Conservation (phyloP, 2,113 vertebrate genomes). For the Campylomormyrus tamandua region DNA sequence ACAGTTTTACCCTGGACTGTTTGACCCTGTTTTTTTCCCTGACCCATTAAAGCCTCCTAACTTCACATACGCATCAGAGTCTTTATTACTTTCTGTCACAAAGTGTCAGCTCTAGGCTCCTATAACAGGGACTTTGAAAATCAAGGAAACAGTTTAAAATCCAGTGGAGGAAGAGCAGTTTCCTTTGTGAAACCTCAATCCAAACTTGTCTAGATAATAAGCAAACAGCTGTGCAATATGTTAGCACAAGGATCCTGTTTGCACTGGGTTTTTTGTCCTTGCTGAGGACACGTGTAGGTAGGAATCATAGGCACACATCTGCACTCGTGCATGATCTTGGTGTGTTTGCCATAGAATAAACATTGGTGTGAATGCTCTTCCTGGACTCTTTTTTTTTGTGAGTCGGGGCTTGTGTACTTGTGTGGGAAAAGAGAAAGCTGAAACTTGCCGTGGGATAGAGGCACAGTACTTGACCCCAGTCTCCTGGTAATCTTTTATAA, state of each 20-base stretch:
- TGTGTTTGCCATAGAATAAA: slow-evolving; percentile 27
- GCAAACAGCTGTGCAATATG: slow-evolving; percentile 42
- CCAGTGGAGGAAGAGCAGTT: slow-evolving; percentile 8
- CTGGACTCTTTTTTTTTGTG: slow-evolving; percentile 23
- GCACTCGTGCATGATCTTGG: neutral
- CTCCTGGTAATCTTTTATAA: slow-evolving; percentile 21
- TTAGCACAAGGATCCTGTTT: slow-evolving; percentile 36
- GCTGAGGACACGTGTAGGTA: neutral
- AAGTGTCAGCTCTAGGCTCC: neutral
- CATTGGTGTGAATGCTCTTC: slow-evolving; percentile 33
- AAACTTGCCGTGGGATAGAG: slow-evolving; percentile 28
- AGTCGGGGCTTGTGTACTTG: slow-evolving; percentile 3
- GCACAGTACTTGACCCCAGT: slow-evolving; percentile 32
- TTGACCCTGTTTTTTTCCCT: too few species aligned
- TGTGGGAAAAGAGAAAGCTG: slow-evolving; percentile 36
- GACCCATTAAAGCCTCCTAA: too few species aligned
- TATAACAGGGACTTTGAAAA: neutral
- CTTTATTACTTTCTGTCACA: too few species aligned
- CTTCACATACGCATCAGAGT: too few species aligned
- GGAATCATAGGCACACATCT: neutral
- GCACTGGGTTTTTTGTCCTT: slow-evolving; percentile 21
- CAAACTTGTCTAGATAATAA: slow-evolving; percentile 48
- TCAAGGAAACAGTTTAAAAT: slow-evolving; percentile 27
- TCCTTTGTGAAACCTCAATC: slow-evolving; percentile 23
- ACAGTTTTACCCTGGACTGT: too few species aligned